Evolutionary conservation across 2,888 invertebrate species (phyloP).

Genomic region (Formica aserva): DNA sequence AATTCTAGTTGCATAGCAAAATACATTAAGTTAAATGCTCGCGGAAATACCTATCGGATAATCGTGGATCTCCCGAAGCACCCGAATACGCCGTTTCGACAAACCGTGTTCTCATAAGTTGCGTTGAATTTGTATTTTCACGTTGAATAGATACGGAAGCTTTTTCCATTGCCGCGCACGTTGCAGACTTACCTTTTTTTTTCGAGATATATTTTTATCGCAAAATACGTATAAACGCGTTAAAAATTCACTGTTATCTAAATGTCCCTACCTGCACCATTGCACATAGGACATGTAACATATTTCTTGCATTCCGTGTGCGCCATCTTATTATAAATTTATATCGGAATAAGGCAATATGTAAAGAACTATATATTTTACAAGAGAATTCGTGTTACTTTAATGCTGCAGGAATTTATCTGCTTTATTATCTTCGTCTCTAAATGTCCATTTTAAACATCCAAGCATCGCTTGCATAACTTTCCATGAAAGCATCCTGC

Average conservation of each 20-base stretch:
- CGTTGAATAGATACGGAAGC: slow-evolving; percentile 46
- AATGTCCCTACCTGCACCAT: slow-evolving; percentile 57
- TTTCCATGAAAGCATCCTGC: slow-evolving; percentile 1
- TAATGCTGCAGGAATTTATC: slow-evolving; percentile 29
- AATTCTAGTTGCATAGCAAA: not conserved
- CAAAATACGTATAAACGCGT: not conserved
- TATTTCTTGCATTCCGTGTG: slow-evolving; percentile 47
- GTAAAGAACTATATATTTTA: not conserved
- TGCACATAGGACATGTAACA: slow-evolving; percentile 62
- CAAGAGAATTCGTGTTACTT: slow-evolving; percentile 24
- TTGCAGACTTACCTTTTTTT: slow-evolving; percentile 47
- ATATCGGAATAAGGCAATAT: not conserved
- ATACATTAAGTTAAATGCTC: not conserved
- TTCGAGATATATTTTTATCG: slow-evolving; percentile 28
- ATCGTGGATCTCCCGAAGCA: slow-evolving; percentile 43
- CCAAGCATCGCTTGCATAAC: slow-evolving; percentile 26
- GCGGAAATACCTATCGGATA: slow-evolving; percentile 48
- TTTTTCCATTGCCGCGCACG: slow-evolving; percentile 8
- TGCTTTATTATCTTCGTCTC: slow-evolving; percentile 26
- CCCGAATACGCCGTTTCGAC: slow-evolving; percentile 16
- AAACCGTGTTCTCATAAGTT: slow-evolving; percentile 36
- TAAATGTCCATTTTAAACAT: slow-evolving; percentile 48
- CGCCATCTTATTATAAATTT: slow-evolving; percentile 38
- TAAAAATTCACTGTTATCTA: not conserved
- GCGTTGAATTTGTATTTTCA: slow-evolving; percentile 33